A percentile compares a stretch with the other conserved stretches of the same genome.
Conservation (phyloP, 2,888 invertebrate species). For the Eupithecia abbreviata region DNA sequence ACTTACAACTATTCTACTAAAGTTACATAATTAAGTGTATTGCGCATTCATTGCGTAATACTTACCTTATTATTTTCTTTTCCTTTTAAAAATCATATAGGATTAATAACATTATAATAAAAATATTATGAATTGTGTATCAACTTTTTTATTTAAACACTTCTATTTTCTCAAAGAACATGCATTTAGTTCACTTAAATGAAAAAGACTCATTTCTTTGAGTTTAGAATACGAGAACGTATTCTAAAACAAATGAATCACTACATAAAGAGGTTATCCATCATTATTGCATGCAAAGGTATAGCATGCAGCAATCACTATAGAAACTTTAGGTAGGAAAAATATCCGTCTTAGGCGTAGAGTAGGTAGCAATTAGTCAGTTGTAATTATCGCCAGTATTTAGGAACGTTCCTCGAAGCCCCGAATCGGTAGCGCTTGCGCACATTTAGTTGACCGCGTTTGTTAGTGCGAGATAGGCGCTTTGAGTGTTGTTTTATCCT, state of each 20-base stretch:
- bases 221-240: too few relatives aligned
- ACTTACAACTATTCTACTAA: background rate
- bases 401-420: background rate
- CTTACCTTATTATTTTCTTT: too few relatives aligned
- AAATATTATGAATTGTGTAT: too few relatives aligned
- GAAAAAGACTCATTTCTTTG: too few relatives aligned
- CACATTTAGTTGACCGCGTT: background rate
- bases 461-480: background rate
- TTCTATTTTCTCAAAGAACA: too few relatives aligned
- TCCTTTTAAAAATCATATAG: too few relatives aligned
- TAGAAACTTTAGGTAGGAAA: slow-evolving; percentile 48
- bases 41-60: too few relatives aligned
- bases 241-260: slow-evolving; percentile 73
- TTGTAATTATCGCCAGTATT: background rate
- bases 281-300: slow-evolving; percentile 81
- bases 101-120: too few relatives aligned
- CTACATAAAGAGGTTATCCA: slow-evolving; percentile 73
- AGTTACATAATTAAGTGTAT: too few relatives aligned
- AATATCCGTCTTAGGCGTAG: slow-evolving; percentile 47
- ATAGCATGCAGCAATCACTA: slow-evolving; percentile 55
- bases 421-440: background rate
- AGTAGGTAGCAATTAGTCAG: background rate
- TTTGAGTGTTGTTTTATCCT: background rate
- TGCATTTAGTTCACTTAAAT: too few relatives aligned
- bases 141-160: too few relatives aligned